A percentile compares a stretch with the other conserved stretches of the same genome.
Evolutionary conservation across 2,888 invertebrate genomes (phyloP).

Genomic region (Notocelia uddmanniana): DNA sequence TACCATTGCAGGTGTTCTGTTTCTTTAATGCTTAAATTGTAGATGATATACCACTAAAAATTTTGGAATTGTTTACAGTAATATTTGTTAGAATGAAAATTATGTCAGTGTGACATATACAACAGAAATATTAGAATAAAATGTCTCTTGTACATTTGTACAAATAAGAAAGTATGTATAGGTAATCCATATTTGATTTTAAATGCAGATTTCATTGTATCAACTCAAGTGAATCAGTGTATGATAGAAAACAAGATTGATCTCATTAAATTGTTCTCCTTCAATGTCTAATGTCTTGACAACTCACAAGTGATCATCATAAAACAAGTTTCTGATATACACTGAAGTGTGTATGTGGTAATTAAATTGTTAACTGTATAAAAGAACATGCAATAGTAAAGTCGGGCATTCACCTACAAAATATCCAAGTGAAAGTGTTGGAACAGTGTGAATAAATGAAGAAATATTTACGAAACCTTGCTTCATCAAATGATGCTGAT

Average conservation of each 20-base stretch:
- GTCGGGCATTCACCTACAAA: constrained; percentile 18
- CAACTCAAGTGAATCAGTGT: constrained; percentile 9
- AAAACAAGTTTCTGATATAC: constrained; percentile 25
- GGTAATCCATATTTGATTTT: constrained; percentile 10
- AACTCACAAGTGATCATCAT: constrained; percentile 31
- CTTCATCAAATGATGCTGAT: neutral
- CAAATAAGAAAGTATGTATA: neutral
- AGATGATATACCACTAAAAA: neutral
- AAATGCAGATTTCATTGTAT: constrained; percentile 27
- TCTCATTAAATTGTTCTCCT: constrained; percentile 5
- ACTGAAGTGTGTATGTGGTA: constrained; percentile 1
- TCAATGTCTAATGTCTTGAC: constrained; percentile 22
- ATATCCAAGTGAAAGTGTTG: constrained; percentile 18
- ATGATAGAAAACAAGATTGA: constrained; percentile 14
- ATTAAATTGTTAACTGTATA: constrained; percentile 32
- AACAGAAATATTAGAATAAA: constrained; percentile 11
- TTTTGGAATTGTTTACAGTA: constrained; percentile 9
- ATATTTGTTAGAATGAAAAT: constrained; percentile 2
- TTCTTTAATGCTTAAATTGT: neutral
- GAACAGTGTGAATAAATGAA: constrained; percentile 20
- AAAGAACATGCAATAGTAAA: constrained; percentile 19
- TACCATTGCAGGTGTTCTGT: constrained; percentile 24
- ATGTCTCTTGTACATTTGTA: too few relatives aligned
- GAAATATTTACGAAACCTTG: constrained; percentile 29
- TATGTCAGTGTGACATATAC: constrained; percentile 19